Evolutionary conservation across 2,888 invertebrate species (phyloP), one percentile per base, ranked within the genome.

Genomic region (Synergus laeviventris): DNA sequence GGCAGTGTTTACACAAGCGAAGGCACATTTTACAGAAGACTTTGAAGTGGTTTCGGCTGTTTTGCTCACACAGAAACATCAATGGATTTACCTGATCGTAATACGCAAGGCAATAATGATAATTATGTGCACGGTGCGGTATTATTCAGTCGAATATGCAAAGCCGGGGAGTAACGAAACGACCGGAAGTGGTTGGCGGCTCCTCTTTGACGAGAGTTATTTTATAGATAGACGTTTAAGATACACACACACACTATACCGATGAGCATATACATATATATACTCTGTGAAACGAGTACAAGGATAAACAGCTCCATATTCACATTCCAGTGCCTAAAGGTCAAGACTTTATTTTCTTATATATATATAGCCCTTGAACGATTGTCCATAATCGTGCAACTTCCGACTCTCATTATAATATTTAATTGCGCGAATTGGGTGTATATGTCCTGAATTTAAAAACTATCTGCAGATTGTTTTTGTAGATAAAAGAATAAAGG

Each of bases 51-150:
- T 84, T 85, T 76, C 82, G 79, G 70, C 74, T 77, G 78, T 79
- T 80, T 73, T 77, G 61, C 78, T 79, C 76, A 77, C 74, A 75
- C 77, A 76, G 83, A 77, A 82, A 81, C 79, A 78, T 79, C 82
- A 83, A 84, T 84, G 82, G 79, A 80, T 85, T 86, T 83, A 84
- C 87, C 85, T 86, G 86, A 87, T 87, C 84, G 84, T 85, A 86
- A 85, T 83, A 84, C 78, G 75, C 79, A 74, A 79, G 78, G 82
- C 85, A 83, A 81, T 86, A 85, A 88, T 83, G 82, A 82, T 84
- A 82, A 84, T 84, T 84, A 82, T 81, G 73, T 81, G 76, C 77
- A 79, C 75, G 76, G 79, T 81, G 74, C 76, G 66, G 59, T 74
- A 78, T 79, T 79, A 78, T 81, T 79, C 73, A 76, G 75, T 77